Conservation (phyloP, 2,888 invertebrate species). For the Ceramica pisi region DNA sequence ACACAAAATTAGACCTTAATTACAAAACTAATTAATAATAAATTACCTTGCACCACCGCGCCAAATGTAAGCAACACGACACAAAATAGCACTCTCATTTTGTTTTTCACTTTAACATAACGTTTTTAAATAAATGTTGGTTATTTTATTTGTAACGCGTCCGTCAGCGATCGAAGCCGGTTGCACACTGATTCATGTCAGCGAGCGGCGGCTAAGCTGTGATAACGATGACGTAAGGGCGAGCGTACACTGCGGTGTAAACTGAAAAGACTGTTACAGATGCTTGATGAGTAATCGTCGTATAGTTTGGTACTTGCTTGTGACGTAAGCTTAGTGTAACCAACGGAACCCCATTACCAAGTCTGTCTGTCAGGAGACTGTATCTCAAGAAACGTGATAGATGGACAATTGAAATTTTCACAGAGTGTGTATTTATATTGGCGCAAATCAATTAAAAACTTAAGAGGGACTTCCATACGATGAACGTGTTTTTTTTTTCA, state of each 20-base stretch:
- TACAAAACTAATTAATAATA: background rate
- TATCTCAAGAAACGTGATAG: too few relatives aligned
- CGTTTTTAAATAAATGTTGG: constrained; percentile 15
- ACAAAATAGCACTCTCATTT: constrained; percentile 66
- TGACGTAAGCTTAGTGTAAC: too few relatives aligned
- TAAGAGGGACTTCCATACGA: too few relatives aligned
- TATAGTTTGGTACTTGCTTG: too few relatives aligned
- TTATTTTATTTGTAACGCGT: constrained; percentile 19
- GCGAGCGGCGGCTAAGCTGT: constrained; percentile 17
- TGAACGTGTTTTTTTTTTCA: too few relatives aligned
- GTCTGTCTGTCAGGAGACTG: too few relatives aligned
- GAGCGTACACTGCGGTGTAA: constrained; percentile 12
- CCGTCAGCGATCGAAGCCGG: constrained; percentile 4
- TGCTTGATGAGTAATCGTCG: too few relatives aligned
- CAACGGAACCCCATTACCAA: too few relatives aligned
- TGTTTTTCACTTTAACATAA: constrained; percentile 63
- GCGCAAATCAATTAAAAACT: too few relatives aligned
- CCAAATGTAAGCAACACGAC: constrained; percentile 41
- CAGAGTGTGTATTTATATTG: too few relatives aligned
- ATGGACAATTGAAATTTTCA: too few relatives aligned
- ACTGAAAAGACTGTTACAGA: background rate
- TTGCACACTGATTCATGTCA: constrained; percentile 26
- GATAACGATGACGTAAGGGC: constrained; percentile 43
- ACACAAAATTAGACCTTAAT: background rate
- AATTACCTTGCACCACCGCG: constrained; percentile 51